These are phyloP conservation scores for Montipora foliosa DNA, from an alignment of 64 coral and sea anemone species.

Conservation along the genomic window DNA sequence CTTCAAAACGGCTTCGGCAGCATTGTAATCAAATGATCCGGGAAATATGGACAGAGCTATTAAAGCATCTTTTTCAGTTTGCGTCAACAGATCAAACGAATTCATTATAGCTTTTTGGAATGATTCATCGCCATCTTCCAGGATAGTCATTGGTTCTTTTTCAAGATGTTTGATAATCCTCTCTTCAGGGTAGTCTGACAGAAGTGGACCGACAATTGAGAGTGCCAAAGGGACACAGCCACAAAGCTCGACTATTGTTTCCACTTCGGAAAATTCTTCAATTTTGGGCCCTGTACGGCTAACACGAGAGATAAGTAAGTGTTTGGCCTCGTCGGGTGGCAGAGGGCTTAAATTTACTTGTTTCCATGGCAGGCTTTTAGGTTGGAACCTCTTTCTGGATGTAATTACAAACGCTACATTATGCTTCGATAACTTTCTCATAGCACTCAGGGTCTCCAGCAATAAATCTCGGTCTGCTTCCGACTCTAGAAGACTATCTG, in stretches of 20 bases:
- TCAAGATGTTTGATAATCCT: slow-evolving; percentile 8
- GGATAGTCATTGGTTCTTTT: not conserved
- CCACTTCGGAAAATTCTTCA: not conserved
- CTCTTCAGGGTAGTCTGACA: slow-evolving; percentile 17
- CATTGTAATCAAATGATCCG: not conserved
- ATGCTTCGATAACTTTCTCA: not conserved
- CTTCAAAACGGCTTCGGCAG: not conserved
- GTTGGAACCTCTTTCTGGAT: not conserved
- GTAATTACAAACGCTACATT: slow-evolving; percentile 1
- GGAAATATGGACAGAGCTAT: not conserved
- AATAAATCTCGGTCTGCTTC: not conserved
- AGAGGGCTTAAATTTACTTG: not conserved
- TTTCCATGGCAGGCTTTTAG: not conserved
- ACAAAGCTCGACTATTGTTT: slow-evolving; percentile 48
- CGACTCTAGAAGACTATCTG: slow-evolving; percentile 11
- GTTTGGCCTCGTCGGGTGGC: not conserved
- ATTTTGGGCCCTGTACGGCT: not conserved
- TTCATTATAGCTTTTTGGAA: slow-evolving; percentile 11
- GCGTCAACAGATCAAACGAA: not conserved
- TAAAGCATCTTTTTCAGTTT: slow-evolving; percentile 1
- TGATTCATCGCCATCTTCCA: not conserved
- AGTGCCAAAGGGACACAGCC: slow-evolving; percentile 59
- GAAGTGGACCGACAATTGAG: slow-evolving; percentile 55
- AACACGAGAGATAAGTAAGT: not conserved
- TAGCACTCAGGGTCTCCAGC: not conserved